These are phyloP conservation scores for Drosophila dives DNA, from an alignment of 2,888 invertebrate species.

Conservation along the genomic window DNA sequence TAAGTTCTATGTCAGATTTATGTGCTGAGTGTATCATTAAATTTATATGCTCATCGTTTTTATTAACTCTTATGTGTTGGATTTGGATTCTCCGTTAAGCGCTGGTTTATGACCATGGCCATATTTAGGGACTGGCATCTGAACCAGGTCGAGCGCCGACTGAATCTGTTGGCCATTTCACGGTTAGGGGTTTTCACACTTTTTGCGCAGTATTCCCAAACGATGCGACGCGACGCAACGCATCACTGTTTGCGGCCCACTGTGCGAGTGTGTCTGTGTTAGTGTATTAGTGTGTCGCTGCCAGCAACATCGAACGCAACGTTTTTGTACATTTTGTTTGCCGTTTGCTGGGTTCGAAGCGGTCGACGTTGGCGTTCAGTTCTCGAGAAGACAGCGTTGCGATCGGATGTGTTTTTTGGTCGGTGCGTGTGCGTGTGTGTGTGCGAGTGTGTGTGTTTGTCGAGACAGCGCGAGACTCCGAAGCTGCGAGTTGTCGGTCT, in stretches of 20 bases:
- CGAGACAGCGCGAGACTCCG: slow-evolving; percentile 11
- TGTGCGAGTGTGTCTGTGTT: slow-evolving; percentile 50
- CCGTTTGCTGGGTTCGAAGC: slow-evolving; percentile 41
- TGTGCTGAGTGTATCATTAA: slow-evolving; percentile 19
- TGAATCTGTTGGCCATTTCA: slow-evolving; percentile 24
- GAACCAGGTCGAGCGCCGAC: slow-evolving; percentile 23
- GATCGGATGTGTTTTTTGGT: slow-evolving; percentile 61
- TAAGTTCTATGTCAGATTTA: neutral
- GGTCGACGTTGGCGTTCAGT: slow-evolving; percentile 68
- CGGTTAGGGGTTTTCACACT: slow-evolving; percentile 50
- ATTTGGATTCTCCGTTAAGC: slow-evolving; percentile 33
- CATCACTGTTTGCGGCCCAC: slow-evolving; percentile 39
- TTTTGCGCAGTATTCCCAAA: slow-evolving; percentile 28
- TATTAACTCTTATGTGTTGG: slow-evolving; percentile 1
- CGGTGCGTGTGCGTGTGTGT: slow-evolving; percentile 1
- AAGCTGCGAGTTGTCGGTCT: slow-evolving; percentile 40
- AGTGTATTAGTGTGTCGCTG: slow-evolving; percentile 48
- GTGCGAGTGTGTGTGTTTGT: neutral
- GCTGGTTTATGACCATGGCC: slow-evolving; percentile 37
- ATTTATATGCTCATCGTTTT: slow-evolving; percentile 27
- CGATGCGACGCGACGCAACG: neutral
- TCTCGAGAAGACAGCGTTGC: slow-evolving; percentile 71
- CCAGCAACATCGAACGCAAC: slow-evolving; percentile 48
- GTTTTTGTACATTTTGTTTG: slow-evolving; percentile 28
- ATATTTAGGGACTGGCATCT: slow-evolving; percentile 34